Evolutionary conservation across 2,888 invertebrate species (phyloP), one percentile per base, ranked within the genome.

Genomic region (Phengaris arion): DNA sequence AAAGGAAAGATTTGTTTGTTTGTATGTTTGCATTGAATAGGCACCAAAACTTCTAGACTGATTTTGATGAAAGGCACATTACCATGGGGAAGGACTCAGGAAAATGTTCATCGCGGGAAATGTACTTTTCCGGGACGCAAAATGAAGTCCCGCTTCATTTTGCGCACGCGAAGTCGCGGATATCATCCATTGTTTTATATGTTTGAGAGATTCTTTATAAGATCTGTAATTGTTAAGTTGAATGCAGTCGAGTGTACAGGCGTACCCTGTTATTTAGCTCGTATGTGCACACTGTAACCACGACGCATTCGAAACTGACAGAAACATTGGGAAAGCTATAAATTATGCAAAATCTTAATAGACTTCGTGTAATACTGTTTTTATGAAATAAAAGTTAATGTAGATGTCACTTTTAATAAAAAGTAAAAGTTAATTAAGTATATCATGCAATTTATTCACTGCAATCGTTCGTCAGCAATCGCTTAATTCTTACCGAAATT

Each of bases 261-360:
- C 35, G 64, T 64, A 64, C 64, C 64, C 64, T 51, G 22, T 72
- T 72, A 52, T 72, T 52, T 22, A 7, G 72, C 51, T 35, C 7
- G 72, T 54, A 45, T 52, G 15, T 54, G 54, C 22, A 35, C 22
- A 52, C 13, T 54, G 22, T 72, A 52, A 72, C 72, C 54, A 74
- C 78, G 78, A 77, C 59, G 59, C 68, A 74, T 76, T 78, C 76
- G 76, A 77, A 79, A 77, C 77, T 69, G 75, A 80, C 77, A 59
- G 48, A 48, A 46, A 74, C 75, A 70, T 45, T 73, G 74, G 74
- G 48, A 68, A 76, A 74, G 68, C 74, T 76, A 74, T 64, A 75
- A 76, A 57, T 57, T 74, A 74, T 68, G 35, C 68, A 75, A 35
- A 70, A 15, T 72, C 59, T 72, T 64, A 76, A 70, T 74, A 59